Conservation (phyloP, 2,113 vertebrate genomes). For the Tragelaphus imberbis region DNA sequence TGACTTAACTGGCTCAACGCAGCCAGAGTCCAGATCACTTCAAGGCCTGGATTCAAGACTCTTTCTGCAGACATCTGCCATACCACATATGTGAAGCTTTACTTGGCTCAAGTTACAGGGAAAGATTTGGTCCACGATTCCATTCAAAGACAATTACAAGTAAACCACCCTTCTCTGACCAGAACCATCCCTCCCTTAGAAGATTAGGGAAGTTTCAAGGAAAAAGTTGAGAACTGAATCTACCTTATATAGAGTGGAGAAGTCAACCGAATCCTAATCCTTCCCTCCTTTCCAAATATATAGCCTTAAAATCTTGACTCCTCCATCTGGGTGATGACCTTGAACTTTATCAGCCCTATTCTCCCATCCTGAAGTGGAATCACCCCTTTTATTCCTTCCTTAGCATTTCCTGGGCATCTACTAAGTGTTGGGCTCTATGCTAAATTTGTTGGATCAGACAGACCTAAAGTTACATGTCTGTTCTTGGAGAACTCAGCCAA, state of each 20-base stretch:
- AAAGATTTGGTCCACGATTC: neutral
- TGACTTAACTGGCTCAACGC: neutral
- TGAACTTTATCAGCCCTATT: neutral
- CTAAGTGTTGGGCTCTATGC: neutral
- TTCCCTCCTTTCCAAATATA: neutral
- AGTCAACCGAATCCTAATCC: neutral
- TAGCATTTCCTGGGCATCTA: neutral
- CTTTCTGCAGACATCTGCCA: neutral
- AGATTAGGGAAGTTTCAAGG: neutral
- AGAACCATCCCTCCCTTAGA: neutral
- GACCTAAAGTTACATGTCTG: neutral
- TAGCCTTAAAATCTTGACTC: neutral
- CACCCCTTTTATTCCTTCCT: neutral
- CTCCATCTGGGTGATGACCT: neutral
- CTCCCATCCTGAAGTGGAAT: neutral
- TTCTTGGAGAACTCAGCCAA: neutral
- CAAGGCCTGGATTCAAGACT: neutral
- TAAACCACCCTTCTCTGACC: neutral
- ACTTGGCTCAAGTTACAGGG: neutral
- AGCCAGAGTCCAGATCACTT: neutral
- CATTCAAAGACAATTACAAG: neutral
- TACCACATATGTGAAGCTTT: neutral
- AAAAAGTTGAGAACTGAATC: neutral
- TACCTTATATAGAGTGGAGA: neutral
- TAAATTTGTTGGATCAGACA: neutral